A percentile compares a stretch with the other conserved stretches of the same genome.
Evolutionary conservation across 2,797 vertebrate genomes (phyloP).

Genomic region (Pangasius larnaudii): DNA sequence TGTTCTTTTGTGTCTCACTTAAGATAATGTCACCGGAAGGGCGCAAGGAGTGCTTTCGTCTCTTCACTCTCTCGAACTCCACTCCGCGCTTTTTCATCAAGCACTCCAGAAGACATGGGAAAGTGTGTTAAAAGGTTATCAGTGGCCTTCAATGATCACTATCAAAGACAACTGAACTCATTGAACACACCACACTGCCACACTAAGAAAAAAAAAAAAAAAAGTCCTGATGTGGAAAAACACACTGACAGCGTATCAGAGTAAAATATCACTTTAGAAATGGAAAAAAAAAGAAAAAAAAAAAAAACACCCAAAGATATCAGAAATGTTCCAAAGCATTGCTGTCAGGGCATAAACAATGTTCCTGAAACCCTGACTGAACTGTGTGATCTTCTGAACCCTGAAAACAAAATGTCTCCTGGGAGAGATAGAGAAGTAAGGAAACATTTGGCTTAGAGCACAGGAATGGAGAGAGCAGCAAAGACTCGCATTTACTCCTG

Average conservation of each 20-base stretch:
- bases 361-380: constrained; percentile 65
- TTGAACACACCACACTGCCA: constrained; percentile 19
- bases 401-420: constrained; percentile 71
- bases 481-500: too few relatives aligned
- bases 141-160: constrained; percentile 54
- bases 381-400: constrained; percentile 70
- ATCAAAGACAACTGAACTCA: constrained; percentile 51
- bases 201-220: constrained; percentile 22
- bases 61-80: constrained; percentile 63
- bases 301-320: constrained; percentile 36
- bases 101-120: constrained; percentile 61
- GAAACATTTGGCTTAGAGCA: not conserved
- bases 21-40: constrained; percentile 74
- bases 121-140: constrained; percentile 67
- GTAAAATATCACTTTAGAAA: constrained; percentile 21
- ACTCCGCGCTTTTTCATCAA: constrained; percentile 64
- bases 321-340: constrained; percentile 45
- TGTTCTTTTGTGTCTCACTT: constrained; percentile 68
- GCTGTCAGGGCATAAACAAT: constrained; percentile 68
- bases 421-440: constrained; percentile 53
- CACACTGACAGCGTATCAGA: constrained; percentile 13
- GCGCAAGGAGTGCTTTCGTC: constrained; percentile 62
- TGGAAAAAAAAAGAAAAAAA: not conserved
- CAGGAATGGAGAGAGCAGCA: not conserved
- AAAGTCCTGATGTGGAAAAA: constrained; percentile 13